Evolutionary conservation across 1,140 invertebrate species (phyloP), one percentile per base, ranked within the genome.

Genomic region (Capitella teleta): DNA sequence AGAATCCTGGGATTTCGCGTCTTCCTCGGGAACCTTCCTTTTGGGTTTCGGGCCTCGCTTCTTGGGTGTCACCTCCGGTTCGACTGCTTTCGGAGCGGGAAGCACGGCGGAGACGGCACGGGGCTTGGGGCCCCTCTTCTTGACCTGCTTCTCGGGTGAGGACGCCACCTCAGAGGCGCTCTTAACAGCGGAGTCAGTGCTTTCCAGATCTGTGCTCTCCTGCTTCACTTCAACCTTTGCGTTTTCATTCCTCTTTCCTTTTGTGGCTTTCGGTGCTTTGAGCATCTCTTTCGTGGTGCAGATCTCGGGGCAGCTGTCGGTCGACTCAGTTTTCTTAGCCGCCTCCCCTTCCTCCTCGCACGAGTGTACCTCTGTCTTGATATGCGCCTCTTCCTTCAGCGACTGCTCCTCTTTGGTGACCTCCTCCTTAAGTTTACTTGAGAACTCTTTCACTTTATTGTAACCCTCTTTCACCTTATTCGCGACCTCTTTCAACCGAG

Each of bases 211-310:
- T 49, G 52, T 43, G 50, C 58, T 53, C 45, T 51, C 56, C 52
- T 56, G 57, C 30, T 56, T 49, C 38, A 30, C 49, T 12, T 52
- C 42, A 21, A 55, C 54, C 26, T 46, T 52, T 41, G 57, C 56
- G 12, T 46, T 46, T 3, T 57, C 57, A 25, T 19, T 18, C 21
- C 44, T n/a, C n/a, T 55, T 5, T 55, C 55, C n/a, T 47, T 37
- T 23, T 59, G 59, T 59, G 23, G 56, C 47, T 57, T 54, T 46
- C 51, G 34, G 16, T 23, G 28, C 52, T 40, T 44, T 40, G 25
- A 14, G n/a, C 34, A 32, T 42, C 28, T 51, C 47, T 45, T 42
- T 51, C 21, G 24, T n/a, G n/a, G n/a, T n/a, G n/a, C n/a, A n/a
- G n/a, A n/a, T n/a, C n/a, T n/a, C n/a, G n/a, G n/a, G n/a, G n/a